These are phyloP conservation scores for Decapterus maruadsi DNA, from an alignment of 2,797 vertebrate species.

Conservation along the genomic window DNA sequence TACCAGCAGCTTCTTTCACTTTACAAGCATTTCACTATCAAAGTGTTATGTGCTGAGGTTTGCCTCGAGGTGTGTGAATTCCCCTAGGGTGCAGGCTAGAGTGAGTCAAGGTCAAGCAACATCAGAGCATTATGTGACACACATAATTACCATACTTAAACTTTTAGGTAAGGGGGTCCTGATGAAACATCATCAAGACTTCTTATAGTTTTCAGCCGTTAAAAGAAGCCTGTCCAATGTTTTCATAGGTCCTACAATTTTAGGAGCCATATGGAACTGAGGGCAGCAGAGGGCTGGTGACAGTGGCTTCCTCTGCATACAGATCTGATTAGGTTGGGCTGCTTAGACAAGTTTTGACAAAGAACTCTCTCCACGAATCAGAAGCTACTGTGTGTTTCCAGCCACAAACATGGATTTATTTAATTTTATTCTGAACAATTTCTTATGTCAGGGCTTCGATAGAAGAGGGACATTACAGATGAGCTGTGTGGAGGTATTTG, in stretches of 20 bases:
- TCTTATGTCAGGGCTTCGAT: too few relatives aligned
- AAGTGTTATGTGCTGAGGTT: neutral
- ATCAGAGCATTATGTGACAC: slow-evolving; percentile 11
- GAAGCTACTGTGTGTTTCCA: too few relatives aligned
- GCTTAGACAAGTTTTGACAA: too few relatives aligned
- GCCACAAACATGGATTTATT: too few relatives aligned
- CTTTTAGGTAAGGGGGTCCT: slow-evolving; percentile 9
- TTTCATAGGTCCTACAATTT: slow-evolving; percentile 40
- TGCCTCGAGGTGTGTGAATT: neutral
- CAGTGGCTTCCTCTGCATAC: slow-evolving; percentile 32
- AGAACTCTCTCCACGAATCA: too few relatives aligned
- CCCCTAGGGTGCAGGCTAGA: neutral
- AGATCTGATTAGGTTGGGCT: slow-evolving; percentile 51
- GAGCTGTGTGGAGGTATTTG: too few relatives aligned
- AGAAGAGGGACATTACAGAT: too few relatives aligned
- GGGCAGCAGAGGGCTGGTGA: slow-evolving; percentile 23
- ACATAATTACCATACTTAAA: slow-evolving; percentile 30
- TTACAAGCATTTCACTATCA: slow-evolving; percentile 10
- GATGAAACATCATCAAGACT: slow-evolving; percentile 12
- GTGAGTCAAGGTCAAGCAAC: slow-evolving; percentile 19
- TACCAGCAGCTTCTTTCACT: slow-evolving; percentile 11
- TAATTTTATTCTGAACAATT: too few relatives aligned
- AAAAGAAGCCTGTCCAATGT: slow-evolving; percentile 15
- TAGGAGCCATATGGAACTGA: slow-evolving; percentile 38
- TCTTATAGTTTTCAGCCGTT: slow-evolving; percentile 23